Evolutionary conservation across 2,797 vertebrate genomes (phyloP), one percentile per base, ranked within the genome.

Genomic region (Bucorvus abyssinicus): DNA sequence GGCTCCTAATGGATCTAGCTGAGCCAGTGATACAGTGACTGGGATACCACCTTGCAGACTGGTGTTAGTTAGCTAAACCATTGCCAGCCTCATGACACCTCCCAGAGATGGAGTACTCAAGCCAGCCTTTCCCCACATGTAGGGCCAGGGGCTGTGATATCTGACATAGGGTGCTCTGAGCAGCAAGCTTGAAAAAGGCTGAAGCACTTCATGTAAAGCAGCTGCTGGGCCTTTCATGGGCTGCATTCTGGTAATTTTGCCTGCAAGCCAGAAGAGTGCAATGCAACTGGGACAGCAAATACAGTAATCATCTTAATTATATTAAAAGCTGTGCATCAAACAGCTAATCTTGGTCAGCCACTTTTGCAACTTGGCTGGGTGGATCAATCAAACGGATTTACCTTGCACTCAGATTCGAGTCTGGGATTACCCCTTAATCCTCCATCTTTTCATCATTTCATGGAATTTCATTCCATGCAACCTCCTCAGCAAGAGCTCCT

Each of bases 21-120:
- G 75, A 53, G 20, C 14, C 9, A 12, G 18, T 34, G 56, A 22
- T 10, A 36, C 9, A 64, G 29, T 21, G 56, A 30, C 29, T 0
- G 0, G 29, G 26, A 67, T 5, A 8, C 6, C 2, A 16, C 10
- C 21, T 13, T 30, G 34, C 32, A 73, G 11, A 7, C 20, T 16
- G 29, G 5, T n/a, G 12, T 32, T 47, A 36, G 15, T 4, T 47
- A 74, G 11, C 15, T 55, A 22, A 69, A 11, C 21, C 55, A 45
- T 2, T 45, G 40, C 17, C 32, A 49, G n/a, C 10, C 7, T 26
- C 8, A 5, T 11, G 27, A 32, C 32, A 56, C 4, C 24, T 56
- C 27, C 49, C 64, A 80, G n/a, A 0, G 2, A n/a, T 3, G 21
- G 26, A 3, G 5, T 21, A 12, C 32, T 27, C 29, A n/a, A 14